Base-by-base conservation (phyloP, 2,113 vertebrate genomes). In the Hippocampus abdominalis region DNA sequence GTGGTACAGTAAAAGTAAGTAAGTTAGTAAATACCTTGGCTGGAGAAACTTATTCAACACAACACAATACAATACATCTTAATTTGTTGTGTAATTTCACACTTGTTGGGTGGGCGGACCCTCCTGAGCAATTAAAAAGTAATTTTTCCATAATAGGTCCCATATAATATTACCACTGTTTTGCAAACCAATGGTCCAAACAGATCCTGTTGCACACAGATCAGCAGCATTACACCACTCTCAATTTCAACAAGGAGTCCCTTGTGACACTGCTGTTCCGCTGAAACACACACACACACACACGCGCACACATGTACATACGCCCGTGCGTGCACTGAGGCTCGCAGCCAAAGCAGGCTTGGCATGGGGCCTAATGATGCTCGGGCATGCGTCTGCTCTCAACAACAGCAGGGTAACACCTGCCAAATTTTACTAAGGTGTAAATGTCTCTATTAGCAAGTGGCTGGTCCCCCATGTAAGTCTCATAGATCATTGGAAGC, bases 361-460 rank as follows among this genome's bases (percentile, higher is more conserved):
- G 96, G 96, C 96, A 98, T 89, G 42, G 91, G 91, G 95, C 95
- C 96, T 96, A 96, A 94, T 90, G 95, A 96, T 95, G 93, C 94
- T 90, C 93, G 93, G 57, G 94, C 95, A 95, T 95, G 94, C 93
- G 93, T 94, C 93, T 94, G 94, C 94, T 94, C 92, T 93, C 90
- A 91, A 94, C 90, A 93, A 92, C 94, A 93, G 81, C 89, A 90
- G 95, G 94, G 93, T 94, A 94, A 93, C 94, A 96, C 95, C 93
- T 96, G 97, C 94, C 96, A 97, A 95, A 94, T 96, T 93, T 94
- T 94, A 94, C 94, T 93, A 95, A 96, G 92, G 92, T 96, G 95
- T 94, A 95, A 95, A 97, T 92, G 94, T 98, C 95, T 98, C 94
- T 96, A 97, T 98, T 97, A 98, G 88, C 78, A 54, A 84, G 93